Base-by-base conservation (phyloP, 2,113 vertebrate genomes). In the Pleuronectes platessa region DNA sequence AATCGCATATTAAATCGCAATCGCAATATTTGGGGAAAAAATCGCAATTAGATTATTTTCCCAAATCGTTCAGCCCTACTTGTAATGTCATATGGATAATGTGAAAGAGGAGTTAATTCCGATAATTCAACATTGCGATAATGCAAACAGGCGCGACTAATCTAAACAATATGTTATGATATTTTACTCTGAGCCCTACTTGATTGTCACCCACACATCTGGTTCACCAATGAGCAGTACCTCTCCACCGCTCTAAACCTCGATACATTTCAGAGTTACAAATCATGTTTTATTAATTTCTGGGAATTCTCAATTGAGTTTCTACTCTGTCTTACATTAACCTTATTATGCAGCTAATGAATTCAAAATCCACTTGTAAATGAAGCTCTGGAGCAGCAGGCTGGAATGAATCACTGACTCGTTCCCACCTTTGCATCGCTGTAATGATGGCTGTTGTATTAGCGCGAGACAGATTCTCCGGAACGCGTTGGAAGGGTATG, bases 401-500 rank as follows among this genome's bases (percentile, higher is more conserved):
- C 66, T 37, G 61, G 60, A 72, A 47, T 24, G 37, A 84, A 85
- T 69, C 42, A 40, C 20, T 0, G 65, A 40, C 49, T 76, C 13
- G 17, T 77, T 59, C 20, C 51, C 61, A 76, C 81, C 81, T 86
- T 83, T 64, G 51, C 74, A 26, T 59, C 67, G 65, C 74, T 56
- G 63, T 81, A 69, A 86, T 77, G 66, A 81, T 7, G 69, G 35
- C 68, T 37, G 63, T 64, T 68, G 51, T 11, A 68, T 72, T 56
- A 66, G 63, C 61, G 21, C 10, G 63, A 70, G 69, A 86, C 71
- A 71, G 79, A 81, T 72, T 78, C 79, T 83, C 59, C 68, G 69
- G 67, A 78, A 84, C 81, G 69, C 73, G 87, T 86, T 35, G 69
- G 85, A 85, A 58, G 37, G 23, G 20, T 74, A 81, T 88, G 84